Base-by-base conservation (phyloP, 2,113 vertebrate genomes). In the Tinamus guttatus region DNA sequence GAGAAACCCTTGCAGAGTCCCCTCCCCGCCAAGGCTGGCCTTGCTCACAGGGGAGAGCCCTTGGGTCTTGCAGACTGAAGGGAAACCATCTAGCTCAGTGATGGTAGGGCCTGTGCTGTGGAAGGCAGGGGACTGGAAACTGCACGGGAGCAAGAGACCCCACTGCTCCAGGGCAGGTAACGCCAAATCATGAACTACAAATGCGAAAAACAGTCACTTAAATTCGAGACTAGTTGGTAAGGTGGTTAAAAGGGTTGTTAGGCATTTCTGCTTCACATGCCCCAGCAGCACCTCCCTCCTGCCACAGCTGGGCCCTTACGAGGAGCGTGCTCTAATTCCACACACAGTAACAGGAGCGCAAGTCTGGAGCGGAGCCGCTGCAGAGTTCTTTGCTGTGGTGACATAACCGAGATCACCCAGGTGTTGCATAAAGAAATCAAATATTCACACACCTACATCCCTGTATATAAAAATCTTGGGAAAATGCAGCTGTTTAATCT, bases 71-170 rank as follows among this genome's bases (percentile, higher is more conserved):
- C 85, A 94, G 59, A 88, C 28, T 54, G 74, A 74, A 73, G 2
- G 30, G 91, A 92, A 94, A 94, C 69, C 45, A 41, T 74, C 58
- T 60, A 16, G 47, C 45, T 79, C 49, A 83, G 59, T 6, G 5
- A 69, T 21, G 67, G 36, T 85, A 90, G 87, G 34, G 47, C 58
- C 79, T 73, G 67, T 62, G 58, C 38, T 56, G 59, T 74, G 36
- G 54, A 82, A 86, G 58, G 49, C 65, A 71, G 64, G 30, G 18
- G 27, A 81, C 69, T 85, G 88, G 92, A 95, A 95, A 93, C 5
- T 69, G 73, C 38, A 76, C 93, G 90, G 80, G 45, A 90, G 60
- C 34, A 81, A 88, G 81, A 76, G 81, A 90, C 49, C 52, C 74
- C 0, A 0, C 83, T 92, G 88, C 34, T 95, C 52, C 43, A 43